Base-by-base conservation (phyloP, 2,113 vertebrate genomes). In the Seriola rivoliana region DNA sequence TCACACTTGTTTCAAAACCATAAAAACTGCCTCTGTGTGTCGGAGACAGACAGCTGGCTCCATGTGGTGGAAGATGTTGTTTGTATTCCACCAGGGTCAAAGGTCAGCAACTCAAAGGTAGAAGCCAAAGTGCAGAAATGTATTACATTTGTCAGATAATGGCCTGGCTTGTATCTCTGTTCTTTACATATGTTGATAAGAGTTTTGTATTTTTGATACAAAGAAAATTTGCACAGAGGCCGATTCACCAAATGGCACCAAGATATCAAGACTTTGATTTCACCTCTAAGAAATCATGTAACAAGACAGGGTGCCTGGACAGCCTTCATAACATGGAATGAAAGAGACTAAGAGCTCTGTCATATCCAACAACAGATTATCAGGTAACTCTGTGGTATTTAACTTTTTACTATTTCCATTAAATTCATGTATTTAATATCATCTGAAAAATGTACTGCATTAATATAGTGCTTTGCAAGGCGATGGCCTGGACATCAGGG, bases 31-130 rank as follows among this genome's bases (percentile, higher is more conserved):
- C 12, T 84, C 69, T 78, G 59, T 23, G 67, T 75, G 73, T 59
- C 1, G 4, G 72, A 71, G 78, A 80, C 82, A 32, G 10, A n/a
- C 50, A 21, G 50, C 62, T 34, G 82, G 69, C 85, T 72, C 52
- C 83, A 70, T 58, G 73, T 3, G 3, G 77, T 64, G 70, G 68
- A 73, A 77, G 36, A 72, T 44, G 65, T 52, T 75, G 59, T 48
- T 54, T 63, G 46, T 19, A 4, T 71, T 66, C 72, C 19, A 1
- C 40, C 0, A 3, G 25, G 74, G 81, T 85, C 80, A 82, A 71
- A 87, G 80, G 80, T 92, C 87, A 88, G 70, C 29, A 71, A 21
- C 74, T 81, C 63, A 65, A 75, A 75, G 60, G 86, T 17, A 50
- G 60, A 48, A 19, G 36, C 21, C n/a, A 3, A 25, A 71, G 19